Conservation (phyloP, 2,113 vertebrate genomes). For the Neolamprologus sp. region DNA sequence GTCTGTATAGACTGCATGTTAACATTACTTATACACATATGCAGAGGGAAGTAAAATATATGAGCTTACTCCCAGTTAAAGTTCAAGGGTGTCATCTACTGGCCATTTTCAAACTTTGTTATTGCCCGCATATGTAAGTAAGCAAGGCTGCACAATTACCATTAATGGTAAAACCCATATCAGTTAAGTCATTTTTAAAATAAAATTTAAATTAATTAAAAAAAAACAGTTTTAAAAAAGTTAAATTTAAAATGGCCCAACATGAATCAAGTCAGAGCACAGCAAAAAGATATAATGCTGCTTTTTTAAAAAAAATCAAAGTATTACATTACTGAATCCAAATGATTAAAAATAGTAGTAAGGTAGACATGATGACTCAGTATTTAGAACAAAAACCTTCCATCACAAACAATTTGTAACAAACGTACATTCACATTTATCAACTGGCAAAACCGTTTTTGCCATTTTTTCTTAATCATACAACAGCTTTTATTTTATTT, state of each 20-base stretch:
- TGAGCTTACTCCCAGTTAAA: not conserved
- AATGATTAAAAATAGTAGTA: not conserved
- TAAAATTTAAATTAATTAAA: not conserved
- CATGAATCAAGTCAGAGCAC: not conserved
- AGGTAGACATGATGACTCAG: not conserved
- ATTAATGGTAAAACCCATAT: not conserved
- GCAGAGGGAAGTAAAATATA: not conserved
- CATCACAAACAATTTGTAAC: not conserved
- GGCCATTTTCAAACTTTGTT: not conserved
- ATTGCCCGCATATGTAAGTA: not conserved
- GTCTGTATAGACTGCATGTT: not conserved
- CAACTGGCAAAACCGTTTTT: not conserved
- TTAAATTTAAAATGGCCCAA: not conserved
- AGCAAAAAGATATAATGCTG: not conserved
- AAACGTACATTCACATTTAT: not conserved
- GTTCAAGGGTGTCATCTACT: not conserved
- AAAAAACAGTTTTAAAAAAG: not conserved
- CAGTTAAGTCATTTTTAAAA: not conserved
- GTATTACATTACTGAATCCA: not conserved
- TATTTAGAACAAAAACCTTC: not conserved
- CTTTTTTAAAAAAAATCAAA: not conserved
- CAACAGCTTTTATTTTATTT: not conserved
- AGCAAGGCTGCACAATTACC: not conserved
- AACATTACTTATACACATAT: not conserved
- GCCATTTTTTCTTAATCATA: not conserved